These are phyloP conservation scores for Achroia grisella DNA, from an alignment of 1,140 invertebrate species.

Conservation along the genomic window DNA sequence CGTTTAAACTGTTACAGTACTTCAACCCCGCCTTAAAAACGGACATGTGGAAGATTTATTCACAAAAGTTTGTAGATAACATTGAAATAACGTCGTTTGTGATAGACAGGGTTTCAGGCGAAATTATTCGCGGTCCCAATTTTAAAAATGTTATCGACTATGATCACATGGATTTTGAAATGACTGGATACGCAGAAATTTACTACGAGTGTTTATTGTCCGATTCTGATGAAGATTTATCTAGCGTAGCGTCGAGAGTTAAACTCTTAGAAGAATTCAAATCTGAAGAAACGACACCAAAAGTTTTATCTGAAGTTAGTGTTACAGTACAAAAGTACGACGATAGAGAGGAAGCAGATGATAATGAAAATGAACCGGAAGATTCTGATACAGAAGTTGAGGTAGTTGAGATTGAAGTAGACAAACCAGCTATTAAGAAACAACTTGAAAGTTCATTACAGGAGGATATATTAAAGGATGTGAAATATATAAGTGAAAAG, in stretches of 20 bases:
- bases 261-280: conserved; percentile 47
- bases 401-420: conserved; percentile 6
- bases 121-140: conserved; percentile 44
- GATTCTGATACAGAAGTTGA: conserved; percentile 1
- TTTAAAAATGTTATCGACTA: conserved; percentile 63
- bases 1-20: conserved; percentile 52
- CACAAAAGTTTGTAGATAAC: conserved; percentile 30
- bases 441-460: conserved; percentile 21
- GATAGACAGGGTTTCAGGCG: conserved; percentile 47
- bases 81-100: conserved; percentile 43
- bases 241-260: conserved; percentile 47
- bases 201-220: conserved; percentile 50
- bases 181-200: conserved; percentile 45
- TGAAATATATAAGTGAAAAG: conserved; percentile 31
- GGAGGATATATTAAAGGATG: conserved; percentile 28
- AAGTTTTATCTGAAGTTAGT: conserved; percentile 15
- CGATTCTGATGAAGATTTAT: conserved; percentile 44
- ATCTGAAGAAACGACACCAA: conserved; percentile 36
- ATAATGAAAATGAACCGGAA: conserved; percentile 7
- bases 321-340: background rate
- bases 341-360: conserved; percentile 3
- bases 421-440: conserved; percentile 11
- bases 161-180: conserved; percentile 49
- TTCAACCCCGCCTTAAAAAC: conserved; percentile 52
- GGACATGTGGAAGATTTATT: conserved; percentile 44